Percentiles rank a stretch among this genome's conserved stretches.
These are phyloP conservation scores for Neomonachus schauinslandi DNA, from an alignment of 2,113 vertebrate species.

Conservation along the genomic window DNA sequence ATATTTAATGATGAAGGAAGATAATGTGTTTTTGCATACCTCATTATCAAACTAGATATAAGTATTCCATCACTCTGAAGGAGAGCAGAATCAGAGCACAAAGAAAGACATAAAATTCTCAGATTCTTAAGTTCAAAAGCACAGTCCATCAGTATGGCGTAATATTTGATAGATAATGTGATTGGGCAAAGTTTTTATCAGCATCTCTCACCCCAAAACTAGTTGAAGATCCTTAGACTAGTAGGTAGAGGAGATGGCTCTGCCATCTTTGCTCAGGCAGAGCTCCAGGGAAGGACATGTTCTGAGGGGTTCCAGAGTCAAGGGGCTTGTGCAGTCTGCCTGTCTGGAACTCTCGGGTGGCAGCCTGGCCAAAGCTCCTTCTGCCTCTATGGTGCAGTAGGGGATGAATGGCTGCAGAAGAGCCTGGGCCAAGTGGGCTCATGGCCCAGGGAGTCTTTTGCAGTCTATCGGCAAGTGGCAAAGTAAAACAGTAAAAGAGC, in stretches of 20 bases:
- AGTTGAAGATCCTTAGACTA: background rate
- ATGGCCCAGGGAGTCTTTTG: background rate
- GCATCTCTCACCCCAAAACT: background rate
- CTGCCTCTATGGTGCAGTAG: background rate
- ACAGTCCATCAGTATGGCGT: background rate
- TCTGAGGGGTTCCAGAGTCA: background rate
- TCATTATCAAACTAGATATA: background rate
- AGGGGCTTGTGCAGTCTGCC: accelerated
- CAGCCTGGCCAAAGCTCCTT: background rate
- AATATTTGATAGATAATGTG: background rate
- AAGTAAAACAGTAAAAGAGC: background rate
- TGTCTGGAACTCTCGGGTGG: background rate
- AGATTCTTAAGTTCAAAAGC: background rate
- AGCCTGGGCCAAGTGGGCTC: background rate
- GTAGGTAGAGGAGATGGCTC: background rate
- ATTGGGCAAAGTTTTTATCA: background rate
- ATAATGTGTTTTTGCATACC: background rate
- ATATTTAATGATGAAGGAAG: background rate
- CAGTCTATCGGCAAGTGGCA: background rate
- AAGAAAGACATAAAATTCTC: background rate
- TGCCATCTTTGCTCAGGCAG: background rate
- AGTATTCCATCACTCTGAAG: background rate
- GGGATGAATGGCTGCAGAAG: background rate
- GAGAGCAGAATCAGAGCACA: background rate
- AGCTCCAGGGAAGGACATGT: background rate